Conservation (phyloP, 2,797 vertebrate genomes). For the Diglossa cyanea region DNA sequence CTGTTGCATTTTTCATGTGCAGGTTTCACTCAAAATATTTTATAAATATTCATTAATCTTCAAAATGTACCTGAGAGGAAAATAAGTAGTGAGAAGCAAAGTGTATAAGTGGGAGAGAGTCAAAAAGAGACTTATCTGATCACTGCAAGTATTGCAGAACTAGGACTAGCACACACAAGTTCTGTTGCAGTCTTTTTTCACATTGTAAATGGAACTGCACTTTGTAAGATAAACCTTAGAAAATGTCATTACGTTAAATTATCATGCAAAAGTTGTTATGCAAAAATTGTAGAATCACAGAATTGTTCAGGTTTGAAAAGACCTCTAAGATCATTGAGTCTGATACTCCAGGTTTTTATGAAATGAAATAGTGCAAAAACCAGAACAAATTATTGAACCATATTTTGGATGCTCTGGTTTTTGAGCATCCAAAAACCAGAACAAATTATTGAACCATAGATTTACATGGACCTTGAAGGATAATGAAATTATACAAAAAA, state of each 20-base stretch:
- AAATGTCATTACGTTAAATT: background rate
- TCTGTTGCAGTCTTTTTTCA: background rate
- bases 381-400: background rate
- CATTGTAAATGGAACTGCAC: background rate
- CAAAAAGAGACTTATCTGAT: slow-evolving; percentile 21
- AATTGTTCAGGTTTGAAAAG: background rate
- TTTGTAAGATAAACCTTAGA: background rate
- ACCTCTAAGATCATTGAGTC: background rate
- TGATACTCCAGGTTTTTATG: background rate
- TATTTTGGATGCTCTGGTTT: too few relatives aligned
- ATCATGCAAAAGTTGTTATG: background rate
- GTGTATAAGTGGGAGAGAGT: background rate
- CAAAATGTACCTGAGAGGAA: slow-evolving; percentile 11
- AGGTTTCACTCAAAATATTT: background rate
- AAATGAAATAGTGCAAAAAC: background rate
- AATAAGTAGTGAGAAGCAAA: background rate
- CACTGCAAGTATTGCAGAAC: slow-evolving; percentile 1
- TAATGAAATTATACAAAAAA: background rate
- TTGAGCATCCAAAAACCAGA: background rate
- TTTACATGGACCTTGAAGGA: background rate
- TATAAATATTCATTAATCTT: slow-evolving; percentile 21
- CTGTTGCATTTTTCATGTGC: slow-evolving; percentile 15
- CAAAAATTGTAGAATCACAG: background rate
- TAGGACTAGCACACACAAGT: background rate
- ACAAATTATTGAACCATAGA: background rate